phyloP scores from a whole-genome alignment of 2,113 vertebrate species.

The Solenodon paradoxus region DNA sequence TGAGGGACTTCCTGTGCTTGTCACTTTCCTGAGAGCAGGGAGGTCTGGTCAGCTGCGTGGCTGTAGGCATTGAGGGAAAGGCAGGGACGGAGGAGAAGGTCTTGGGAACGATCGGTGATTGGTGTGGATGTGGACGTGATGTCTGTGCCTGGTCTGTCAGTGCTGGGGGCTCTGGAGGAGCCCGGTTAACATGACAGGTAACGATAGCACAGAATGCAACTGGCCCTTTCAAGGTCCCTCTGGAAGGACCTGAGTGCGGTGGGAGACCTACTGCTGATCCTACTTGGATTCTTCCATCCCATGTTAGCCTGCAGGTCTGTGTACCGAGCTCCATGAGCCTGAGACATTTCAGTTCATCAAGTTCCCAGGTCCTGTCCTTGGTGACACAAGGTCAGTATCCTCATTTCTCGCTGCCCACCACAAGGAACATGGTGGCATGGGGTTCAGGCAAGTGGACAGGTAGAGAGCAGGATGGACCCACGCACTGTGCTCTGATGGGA shows the following conservation, averaged over 20 bases:
- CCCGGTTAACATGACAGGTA: rapidly evolving
- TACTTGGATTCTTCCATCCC: background rate
- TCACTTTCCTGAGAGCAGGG: background rate
- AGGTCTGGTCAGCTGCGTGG: background rate
- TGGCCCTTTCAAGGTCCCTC: background rate
- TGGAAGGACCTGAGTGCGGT: background rate
- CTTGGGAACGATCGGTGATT: background rate
- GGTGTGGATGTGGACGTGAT: background rate
- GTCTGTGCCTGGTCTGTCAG: rapidly evolving
- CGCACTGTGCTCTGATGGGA: rapidly evolving
- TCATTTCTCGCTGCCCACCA: background rate
- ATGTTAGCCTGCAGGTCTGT: background rate
- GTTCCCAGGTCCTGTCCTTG: too few relatives aligned
- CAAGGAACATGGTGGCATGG: background rate
- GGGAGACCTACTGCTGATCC: background rate
- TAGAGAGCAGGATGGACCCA: background rate
- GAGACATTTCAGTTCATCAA: background rate
- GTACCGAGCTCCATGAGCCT: background rate
- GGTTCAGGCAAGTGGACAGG: background rate
- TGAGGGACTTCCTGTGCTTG: rapidly evolving
- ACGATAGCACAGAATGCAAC: background rate
- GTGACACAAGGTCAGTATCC: rapidly evolving
- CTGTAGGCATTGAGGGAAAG: background rate
- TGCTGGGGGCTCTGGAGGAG: background rate
- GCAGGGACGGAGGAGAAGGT: background rate